Conservation (phyloP, 2,797 vertebrate species). For the Darevskia nairensis region DNA sequence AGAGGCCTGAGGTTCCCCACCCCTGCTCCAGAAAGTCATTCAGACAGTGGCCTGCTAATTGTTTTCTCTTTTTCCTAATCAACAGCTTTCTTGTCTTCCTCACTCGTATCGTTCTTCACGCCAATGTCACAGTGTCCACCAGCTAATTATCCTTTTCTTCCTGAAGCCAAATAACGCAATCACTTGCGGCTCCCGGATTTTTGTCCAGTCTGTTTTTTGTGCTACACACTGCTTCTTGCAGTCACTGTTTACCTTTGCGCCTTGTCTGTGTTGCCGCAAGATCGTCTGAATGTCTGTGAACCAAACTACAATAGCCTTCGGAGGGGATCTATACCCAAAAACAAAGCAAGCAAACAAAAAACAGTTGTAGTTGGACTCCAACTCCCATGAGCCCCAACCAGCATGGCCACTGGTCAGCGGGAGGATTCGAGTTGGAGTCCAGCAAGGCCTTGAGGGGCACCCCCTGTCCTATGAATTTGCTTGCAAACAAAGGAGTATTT, state of each 20-base stretch:
- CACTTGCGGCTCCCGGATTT: neutral
- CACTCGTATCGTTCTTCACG: neutral
- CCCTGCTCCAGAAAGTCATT: neutral
- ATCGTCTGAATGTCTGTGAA: neutral
- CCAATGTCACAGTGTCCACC: neutral
- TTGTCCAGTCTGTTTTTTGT: conserved; percentile 14
- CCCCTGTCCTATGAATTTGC: neutral
- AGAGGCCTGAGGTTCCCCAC: no score
- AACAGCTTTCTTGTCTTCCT: neutral
- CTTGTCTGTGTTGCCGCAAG: neutral
- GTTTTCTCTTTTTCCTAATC: neutral
- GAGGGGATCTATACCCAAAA: no score
- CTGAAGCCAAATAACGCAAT: neutral
- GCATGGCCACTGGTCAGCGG: no score
- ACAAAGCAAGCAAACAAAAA: no score
- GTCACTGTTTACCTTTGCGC: neutral
- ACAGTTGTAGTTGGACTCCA: no score
- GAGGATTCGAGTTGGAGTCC: no score
- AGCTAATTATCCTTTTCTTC: neutral
- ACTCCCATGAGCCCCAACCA: no score
- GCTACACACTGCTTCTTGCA: neutral
- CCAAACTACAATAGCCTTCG: neutral
- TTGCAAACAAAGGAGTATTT: neutral
- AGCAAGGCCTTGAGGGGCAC: neutral
- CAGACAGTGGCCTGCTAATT: neutral